A percentile compares a stretch with the other conserved stretches of the same genome.
Evolutionary conservation across 2,113 vertebrate species (phyloP).

Genomic region (Urocolius indicus): DNA sequence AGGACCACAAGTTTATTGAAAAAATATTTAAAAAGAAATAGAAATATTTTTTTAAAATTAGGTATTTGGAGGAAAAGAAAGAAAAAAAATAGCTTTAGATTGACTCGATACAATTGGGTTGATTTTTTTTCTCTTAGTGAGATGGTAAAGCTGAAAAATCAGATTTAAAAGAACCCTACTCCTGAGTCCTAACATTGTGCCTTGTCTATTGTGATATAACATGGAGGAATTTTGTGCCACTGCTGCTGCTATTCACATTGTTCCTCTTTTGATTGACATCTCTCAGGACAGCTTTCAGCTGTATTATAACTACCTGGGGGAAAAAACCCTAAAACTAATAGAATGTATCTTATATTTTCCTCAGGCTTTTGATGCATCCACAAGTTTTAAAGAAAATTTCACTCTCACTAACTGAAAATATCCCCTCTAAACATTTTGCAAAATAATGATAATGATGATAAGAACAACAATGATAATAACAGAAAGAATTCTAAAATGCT

Average conservation of each 20-base stretch:
- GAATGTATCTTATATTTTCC: not conserved
- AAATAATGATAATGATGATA: not conserved
- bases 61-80: not conserved
- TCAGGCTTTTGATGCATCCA: not conserved
- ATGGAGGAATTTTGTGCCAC: not conserved
- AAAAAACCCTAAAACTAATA: not conserved
- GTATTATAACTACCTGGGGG: not conserved
- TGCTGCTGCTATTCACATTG: not conserved
- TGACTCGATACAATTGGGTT: not conserved
- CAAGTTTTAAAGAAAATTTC: not conserved
- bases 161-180: not conserved
- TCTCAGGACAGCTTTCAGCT: not conserved
- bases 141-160: not conserved
- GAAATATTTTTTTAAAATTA: not conserved
- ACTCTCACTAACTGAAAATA: not conserved
- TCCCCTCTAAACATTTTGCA: not conserved
- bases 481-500: not conserved
- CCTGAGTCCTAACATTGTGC: not conserved
- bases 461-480: not conserved
- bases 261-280: constrained; percentile 3
- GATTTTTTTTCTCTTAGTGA: not conserved
- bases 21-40: not conserved
- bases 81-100: not conserved
- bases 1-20: not conserved
- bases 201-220: not conserved